These are phyloP conservation scores for Argentina silus DNA, from an alignment of 2,797 vertebrate species.

Conservation along the genomic window DNA sequence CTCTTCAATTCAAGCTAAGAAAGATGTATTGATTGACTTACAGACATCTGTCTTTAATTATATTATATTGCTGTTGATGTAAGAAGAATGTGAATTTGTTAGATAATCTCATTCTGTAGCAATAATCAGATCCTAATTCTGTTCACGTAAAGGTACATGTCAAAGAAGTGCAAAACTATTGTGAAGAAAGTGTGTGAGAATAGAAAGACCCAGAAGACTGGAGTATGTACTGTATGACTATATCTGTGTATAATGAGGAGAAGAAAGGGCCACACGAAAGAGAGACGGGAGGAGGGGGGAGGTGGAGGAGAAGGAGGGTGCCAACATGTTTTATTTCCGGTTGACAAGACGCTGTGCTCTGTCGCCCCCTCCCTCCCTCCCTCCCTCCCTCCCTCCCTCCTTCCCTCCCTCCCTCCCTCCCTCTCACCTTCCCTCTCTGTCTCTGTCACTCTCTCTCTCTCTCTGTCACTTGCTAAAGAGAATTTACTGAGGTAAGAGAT, in stretches of 20 bases:
- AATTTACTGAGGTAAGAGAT: conserved; percentile 31
- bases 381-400: conserved; percentile 1
- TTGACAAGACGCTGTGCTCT: conserved; percentile 52
- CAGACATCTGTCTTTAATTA: too few relatives aligned
- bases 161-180: neutral
- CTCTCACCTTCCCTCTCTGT: conserved; percentile 5
- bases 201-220: conserved; percentile 26
- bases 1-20: too few relatives aligned
- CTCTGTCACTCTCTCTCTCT: conserved; percentile 18
- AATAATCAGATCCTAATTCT: neutral
- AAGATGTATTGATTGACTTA: too few relatives aligned
- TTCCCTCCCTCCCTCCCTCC: neutral
- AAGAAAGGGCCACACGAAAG: conserved; percentile 34
- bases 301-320: conserved; percentile 54
- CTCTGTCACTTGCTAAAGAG: conserved; percentile 27
- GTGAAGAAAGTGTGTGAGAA: neutral
- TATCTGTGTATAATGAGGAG: conserved; percentile 26
- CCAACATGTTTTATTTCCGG: conserved; percentile 64
- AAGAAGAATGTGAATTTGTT: too few relatives aligned
- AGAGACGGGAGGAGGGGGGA: conserved; percentile 15
- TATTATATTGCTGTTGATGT: too few relatives aligned
- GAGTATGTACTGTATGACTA: conserved; percentile 7
- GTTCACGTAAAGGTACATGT: neutral
- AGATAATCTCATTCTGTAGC: too few relatives aligned
- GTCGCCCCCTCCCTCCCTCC: conserved; percentile 10